Evolutionary conservation across 2,113 vertebrate species (phyloP), one percentile per base, ranked within the genome.

Genomic region (Tor tambroides): DNA sequence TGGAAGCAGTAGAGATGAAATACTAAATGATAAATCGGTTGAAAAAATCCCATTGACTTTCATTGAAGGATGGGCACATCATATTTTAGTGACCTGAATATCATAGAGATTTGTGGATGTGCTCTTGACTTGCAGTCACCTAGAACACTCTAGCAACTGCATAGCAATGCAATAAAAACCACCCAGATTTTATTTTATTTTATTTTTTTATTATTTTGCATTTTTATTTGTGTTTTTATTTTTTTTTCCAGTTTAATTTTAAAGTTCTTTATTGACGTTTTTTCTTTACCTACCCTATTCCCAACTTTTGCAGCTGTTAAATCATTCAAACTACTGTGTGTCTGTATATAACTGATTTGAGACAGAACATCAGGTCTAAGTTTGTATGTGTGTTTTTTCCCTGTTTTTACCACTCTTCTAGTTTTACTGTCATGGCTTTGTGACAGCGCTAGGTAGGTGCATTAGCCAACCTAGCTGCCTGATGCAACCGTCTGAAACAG

Each of bases 401-500:
- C 49, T 1, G 14, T 17, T 56, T 54, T 14, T 12, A 56, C 49
- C 77, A 17, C 38, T 76, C 41, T 76, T 11, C 43, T 28, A 67
- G 41, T 79, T 49, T 87, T 2, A 43, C 81, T 87, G 78, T 28
- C 17, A 69, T 67, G 32, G 67, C 23, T 43, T 43, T 61, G 19
- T 83, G 61, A 82, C 28, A 59, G 41, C 75, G 56, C 30, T n/a
- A 38, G 51, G 59, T 74, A 76, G 82, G 59, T 69, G 69, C 38
- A 43, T 54, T 59, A 54, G 38, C 72, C 54, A 82, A 56, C 85
- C 41, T 80, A 8, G 28, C 63, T 56, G 85, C 32, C 79, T 89
- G 88, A 90, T 89, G 90, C 87, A 91, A 90, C 69, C 74, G 32
- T 35, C 71, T 91, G 89, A 90, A 90, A 91, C 11, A 41, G 38